A percentile compares a stretch with the other conserved stretches of the same genome.
These are phyloP conservation scores for Paralvinella palmiformis DNA, from an alignment of 1,140 invertebrate genomes.

Conservation along the genomic window DNA sequence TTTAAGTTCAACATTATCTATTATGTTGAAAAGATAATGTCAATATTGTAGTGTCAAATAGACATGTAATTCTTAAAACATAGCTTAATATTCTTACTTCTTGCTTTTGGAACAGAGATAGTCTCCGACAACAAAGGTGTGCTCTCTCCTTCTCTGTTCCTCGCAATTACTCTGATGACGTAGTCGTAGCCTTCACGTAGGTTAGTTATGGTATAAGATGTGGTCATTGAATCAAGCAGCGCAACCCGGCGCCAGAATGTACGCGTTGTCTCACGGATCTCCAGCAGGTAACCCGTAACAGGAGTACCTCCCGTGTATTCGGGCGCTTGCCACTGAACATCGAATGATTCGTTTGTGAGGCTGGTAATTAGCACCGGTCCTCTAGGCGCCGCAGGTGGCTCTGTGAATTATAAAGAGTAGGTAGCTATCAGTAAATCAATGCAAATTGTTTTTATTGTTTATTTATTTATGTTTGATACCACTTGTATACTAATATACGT, in stretches of 20 bases:
- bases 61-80: too few species aligned
- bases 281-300: conserved; percentile 89
- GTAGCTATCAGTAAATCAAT: too few species aligned
- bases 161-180: conserved; percentile 85
- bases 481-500: too few species aligned
- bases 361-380: conserved; percentile 14
- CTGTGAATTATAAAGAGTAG: too few species aligned
- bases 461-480: too few species aligned
- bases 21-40: too few species aligned
- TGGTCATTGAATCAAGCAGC: not conserved
- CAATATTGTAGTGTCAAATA: too few species aligned
- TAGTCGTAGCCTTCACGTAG: conserved; percentile 80
- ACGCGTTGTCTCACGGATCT: conserved; percentile 57
- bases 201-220: conserved; percentile 44
- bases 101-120: not conserved
- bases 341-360: conserved; percentile 1
- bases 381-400: conserved; percentile 11
- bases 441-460: too few species aligned
- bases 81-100: not conserved
- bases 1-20: too few species aligned
- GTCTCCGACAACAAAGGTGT: conserved; percentile 11
- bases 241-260: conserved; percentile 24
- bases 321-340: conserved; percentile 79
- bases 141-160: conserved; percentile 61
- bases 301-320: conserved; percentile 80